phyloP scores from a whole-genome alignment of 1,140 invertebrate species.

The Ridgeia piscesae region DNA sequence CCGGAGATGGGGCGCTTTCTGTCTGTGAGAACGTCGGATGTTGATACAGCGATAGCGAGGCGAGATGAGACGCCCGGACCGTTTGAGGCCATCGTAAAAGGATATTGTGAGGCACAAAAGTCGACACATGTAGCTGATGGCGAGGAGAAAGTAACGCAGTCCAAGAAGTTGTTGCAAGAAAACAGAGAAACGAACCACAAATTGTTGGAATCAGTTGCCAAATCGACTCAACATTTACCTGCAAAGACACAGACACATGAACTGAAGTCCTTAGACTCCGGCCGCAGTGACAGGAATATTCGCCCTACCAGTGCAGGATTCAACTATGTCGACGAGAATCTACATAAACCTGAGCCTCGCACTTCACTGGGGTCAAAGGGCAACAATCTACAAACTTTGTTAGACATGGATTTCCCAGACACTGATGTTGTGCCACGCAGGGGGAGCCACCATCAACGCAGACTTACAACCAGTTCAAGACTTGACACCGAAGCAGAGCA shows the following conservation, averaged over 20 bases:
- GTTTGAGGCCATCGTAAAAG: conserved; percentile 25
- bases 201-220: not conserved
- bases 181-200: not conserved
- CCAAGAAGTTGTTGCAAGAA: not conserved
- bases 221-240: not conserved
- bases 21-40: not conserved
- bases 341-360: not conserved
- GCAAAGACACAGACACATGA: not conserved
- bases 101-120: conserved; percentile 14
- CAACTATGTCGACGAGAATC: not conserved
- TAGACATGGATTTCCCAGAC: not conserved
- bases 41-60: conserved; percentile 13
- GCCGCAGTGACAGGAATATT: not conserved
- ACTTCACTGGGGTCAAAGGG: not conserved
- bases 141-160: not conserved
- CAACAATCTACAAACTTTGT: not conserved
- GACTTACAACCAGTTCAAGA: not conserved
- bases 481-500: not conserved
- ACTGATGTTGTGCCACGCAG: not conserved
- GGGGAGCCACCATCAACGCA: not conserved
- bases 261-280: not conserved
- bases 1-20: conserved; percentile 21
- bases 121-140: not conserved
- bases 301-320: not conserved
- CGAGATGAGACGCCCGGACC: not conserved